phyloP scores from a whole-genome alignment of 2,113 vertebrate species.

The Scatophagus argus region DNA sequence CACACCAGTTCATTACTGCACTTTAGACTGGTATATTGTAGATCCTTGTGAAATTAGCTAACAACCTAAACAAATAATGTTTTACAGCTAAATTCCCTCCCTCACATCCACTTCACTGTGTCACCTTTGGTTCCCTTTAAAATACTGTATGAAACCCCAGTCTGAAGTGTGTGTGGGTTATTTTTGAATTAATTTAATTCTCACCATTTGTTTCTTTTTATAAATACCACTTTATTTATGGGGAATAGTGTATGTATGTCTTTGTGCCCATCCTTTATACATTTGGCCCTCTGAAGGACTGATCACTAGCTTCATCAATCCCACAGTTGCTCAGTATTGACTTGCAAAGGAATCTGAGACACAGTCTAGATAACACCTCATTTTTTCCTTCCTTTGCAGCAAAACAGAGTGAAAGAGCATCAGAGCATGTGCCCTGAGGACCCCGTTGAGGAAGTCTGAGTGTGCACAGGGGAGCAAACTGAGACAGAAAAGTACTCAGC shows the following conservation, averaged over 20 bases:
- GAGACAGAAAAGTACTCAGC: conserved; percentile 13
- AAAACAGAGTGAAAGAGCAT: conserved; percentile 17
- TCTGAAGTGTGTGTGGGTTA: neutral
- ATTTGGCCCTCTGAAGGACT: neutral
- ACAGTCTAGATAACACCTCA: neutral
- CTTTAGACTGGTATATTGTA: no score
- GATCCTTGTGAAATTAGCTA: no score
- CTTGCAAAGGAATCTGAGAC: neutral
- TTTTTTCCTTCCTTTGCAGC: conserved; percentile 5
- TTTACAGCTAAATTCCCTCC: no score
- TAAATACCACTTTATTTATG: neutral
- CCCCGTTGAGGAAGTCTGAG: conserved; percentile 15
- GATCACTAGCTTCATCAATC: neutral
- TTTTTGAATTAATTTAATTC: neutral
- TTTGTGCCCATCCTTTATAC: no score
- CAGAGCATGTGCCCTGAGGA: conserved; percentile 12
- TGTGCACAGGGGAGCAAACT: conserved; percentile 7
- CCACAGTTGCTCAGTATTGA: neutral
- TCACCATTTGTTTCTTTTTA: neutral
- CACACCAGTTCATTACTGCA: no score
- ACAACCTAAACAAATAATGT: no score
- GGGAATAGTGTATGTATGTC: no score
- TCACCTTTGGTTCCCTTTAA: no score
- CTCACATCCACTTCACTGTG: no score
- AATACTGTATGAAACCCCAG: neutral